Evolutionary conservation across 2,888 invertebrate species (phyloP), one percentile per base, ranked within the genome.

Genomic region (Tethea ocularis): DNA sequence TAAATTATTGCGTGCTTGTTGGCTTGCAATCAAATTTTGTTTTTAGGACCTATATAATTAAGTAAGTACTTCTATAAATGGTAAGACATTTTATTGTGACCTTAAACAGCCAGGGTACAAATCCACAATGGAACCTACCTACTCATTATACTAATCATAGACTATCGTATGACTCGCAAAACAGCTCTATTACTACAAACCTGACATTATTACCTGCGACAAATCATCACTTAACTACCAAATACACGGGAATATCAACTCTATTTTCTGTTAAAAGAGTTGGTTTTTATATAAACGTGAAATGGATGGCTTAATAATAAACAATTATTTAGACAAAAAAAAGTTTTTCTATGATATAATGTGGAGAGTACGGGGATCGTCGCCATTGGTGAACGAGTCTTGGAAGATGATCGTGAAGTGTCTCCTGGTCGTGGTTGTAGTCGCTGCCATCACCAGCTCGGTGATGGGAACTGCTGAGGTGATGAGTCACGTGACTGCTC

Each of bases 401-500:
- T 63, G 51, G 59, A 61, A 57, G 62, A 73, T 68, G 59, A 64
- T 63, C 60, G 59, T 57, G 7, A 69, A 67, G 70, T 61, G 64
- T 62, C 77, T 69, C 63, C 61, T 80, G 61, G 66, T 72, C 29
- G 68, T 72, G 20, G 70, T 77, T n/a, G 65, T 71, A 36, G 59
- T 72, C 13, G 33, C 20, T 13, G 6, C 33, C 36, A 13, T 54
- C 33, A 22, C 20, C 54, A 13, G 13, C 13, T 61, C 72, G 51
- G 89, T 80, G 60, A 62, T 54, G 8, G 87, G 86, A 0, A 83
- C 86, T 0, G 90, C 91, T 0, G 93, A 91, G 72, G 88, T 89
- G 53, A 89, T 93, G 93, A 90, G 91, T 64, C 93, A 92, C 51
- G 92, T 91, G n/a, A 87, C 90, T 0, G 91, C 91, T 0, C 89